A percentile compares a stretch with the other conserved stretches of the same genome.
Conservation (phyloP, 2,797 vertebrate genomes). For the Pseudomugil gertrudae region DNA sequence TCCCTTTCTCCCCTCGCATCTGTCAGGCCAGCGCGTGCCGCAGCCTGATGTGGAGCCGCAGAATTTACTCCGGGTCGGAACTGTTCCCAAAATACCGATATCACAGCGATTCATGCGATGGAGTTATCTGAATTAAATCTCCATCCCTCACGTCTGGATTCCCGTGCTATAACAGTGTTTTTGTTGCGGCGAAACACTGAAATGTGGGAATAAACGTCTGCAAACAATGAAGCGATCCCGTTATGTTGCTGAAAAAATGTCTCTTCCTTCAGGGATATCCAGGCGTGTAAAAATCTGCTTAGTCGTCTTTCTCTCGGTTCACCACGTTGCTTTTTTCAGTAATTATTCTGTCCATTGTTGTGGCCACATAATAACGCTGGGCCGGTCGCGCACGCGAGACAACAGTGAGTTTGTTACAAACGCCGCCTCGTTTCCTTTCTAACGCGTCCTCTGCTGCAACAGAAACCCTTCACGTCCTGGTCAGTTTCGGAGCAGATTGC, state of each 20-base stretch:
- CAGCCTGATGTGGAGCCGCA: constrained; percentile 79
- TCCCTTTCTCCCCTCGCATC: constrained; percentile 73
- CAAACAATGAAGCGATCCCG: constrained; percentile 40
- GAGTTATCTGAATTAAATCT: constrained; percentile 37
- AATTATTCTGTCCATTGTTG: constrained; percentile 86
- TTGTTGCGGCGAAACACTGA: constrained; percentile 54
- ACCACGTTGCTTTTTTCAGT: constrained; percentile 82
- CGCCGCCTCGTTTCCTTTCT: constrained; percentile 43
- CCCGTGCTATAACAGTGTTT: constrained; percentile 33
- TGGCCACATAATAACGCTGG: constrained; percentile 76
- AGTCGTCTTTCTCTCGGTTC: constrained; percentile 64
- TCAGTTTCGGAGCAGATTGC: constrained; percentile 49
- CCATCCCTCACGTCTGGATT: constrained; percentile 35
- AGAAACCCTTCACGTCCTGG: constrained; percentile 50
- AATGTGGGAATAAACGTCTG: constrained; percentile 27
- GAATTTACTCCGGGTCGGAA: constrained; percentile 37
- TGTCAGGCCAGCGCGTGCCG: constrained; percentile 81
- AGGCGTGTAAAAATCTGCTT: constrained; percentile 41
- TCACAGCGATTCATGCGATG: constrained; percentile 14
- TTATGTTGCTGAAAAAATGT: constrained; percentile 16
- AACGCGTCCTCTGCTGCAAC: constrained; percentile 40
- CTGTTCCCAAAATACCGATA: constrained; percentile 28
- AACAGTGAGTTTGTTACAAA: constrained; percentile 64
- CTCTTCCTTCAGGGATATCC: constrained; percentile 38
- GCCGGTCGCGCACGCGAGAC: constrained; percentile 69